Conservation (phyloP, 2,797 vertebrate species). For the Protosalanx chinensis region DNA sequence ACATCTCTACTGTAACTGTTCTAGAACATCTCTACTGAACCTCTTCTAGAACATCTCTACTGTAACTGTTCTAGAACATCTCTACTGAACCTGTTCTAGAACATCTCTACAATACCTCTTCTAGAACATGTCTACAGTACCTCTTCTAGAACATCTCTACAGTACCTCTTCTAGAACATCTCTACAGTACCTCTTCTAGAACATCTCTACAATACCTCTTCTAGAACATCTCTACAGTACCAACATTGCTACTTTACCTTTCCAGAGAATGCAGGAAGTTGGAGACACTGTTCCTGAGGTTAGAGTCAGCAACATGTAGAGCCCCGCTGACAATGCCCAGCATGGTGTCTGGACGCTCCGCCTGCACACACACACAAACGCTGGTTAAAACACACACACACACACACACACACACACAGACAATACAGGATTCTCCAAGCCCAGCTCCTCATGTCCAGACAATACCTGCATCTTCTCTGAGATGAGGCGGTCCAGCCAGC, state of each 20-base stretch:
- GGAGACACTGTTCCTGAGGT: constrained; percentile 91
- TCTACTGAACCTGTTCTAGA: too few relatives aligned
- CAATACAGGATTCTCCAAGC: background rate
- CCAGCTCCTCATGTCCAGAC: too few relatives aligned
- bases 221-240: background rate
- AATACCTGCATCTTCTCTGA: constrained; percentile 97
- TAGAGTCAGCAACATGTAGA: constrained; percentile 94
- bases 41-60: too few relatives aligned
- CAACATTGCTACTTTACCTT: constrained; percentile 71
- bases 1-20: too few relatives aligned
- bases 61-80: too few relatives aligned
- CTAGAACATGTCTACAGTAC: too few relatives aligned
- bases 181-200: too few relatives aligned
- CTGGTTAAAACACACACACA: background rate
- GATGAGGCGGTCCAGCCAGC: constrained; percentile 96
- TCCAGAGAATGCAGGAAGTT: constrained; percentile 97
- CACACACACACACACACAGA: background rate
- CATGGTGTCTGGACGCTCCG: constrained; percentile 95
- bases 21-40: too few relatives aligned
- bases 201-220: too few relatives aligned
- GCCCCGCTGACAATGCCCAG: constrained; percentile 94
- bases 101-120: too few relatives aligned
- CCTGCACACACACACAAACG: constrained; percentile 64
- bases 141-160: too few relatives aligned
- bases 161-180: too few relatives aligned